phyloP scores from a whole-genome alignment of 2,113 vertebrate genomes.

The Dicaeum eximium region DNA sequence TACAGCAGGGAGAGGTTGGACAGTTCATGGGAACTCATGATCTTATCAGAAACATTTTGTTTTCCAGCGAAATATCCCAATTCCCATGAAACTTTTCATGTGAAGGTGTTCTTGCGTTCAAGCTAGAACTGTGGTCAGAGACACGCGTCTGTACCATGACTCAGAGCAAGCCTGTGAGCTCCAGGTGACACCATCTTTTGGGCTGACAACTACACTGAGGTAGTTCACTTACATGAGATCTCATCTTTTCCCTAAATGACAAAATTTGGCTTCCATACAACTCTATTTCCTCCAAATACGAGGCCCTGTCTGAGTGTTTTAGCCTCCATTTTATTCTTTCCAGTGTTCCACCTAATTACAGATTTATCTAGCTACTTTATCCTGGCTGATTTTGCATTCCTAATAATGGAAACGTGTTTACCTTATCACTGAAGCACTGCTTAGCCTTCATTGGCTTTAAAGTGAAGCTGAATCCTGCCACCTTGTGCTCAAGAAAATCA shows the following conservation, averaged over 20 bases:
- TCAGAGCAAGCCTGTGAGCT: not conserved
- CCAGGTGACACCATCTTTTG: not conserved
- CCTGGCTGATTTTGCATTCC: constrained; percentile 23
- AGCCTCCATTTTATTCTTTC: not conserved
- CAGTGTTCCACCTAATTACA: not conserved
- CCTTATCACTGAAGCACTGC: not conserved
- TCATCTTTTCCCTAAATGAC: not conserved
- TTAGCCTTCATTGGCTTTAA: not conserved
- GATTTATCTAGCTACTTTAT: not conserved
- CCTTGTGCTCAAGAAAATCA: constrained; percentile 66
- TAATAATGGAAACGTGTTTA: not conserved
- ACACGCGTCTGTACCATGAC: accelerated
- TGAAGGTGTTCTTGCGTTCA: not conserved
- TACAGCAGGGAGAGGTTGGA: not conserved
- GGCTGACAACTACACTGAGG: not conserved
- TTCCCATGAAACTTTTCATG: not conserved
- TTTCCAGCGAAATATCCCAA: not conserved
- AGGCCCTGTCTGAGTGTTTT: not conserved
- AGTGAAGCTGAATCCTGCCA: constrained; percentile 64
- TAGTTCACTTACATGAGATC: not conserved
- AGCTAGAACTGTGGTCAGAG: not conserved
- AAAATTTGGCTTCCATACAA: not conserved
- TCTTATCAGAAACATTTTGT: not conserved
- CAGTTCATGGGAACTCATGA: not conserved
- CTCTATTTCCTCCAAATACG: not conserved